A percentile compares a stretch with the other conserved stretches of the same genome.
Conservation (phyloP, 2,888 invertebrate species). For the Eupithecia subfuscata region DNA sequence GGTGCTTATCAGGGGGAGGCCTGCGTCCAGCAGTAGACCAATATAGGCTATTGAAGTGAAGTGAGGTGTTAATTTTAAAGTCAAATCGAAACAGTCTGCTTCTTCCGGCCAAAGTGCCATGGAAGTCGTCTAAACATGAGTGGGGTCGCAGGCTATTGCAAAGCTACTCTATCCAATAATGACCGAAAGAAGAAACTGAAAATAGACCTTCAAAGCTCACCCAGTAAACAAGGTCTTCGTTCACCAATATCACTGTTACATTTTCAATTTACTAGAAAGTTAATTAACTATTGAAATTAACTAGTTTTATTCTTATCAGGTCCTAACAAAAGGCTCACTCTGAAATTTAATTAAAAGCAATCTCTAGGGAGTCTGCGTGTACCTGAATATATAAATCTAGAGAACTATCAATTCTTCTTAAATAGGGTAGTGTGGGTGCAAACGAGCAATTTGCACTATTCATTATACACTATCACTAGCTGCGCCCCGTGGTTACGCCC, state of each 20-base stretch:
- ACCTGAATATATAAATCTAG: conserved; percentile 64
- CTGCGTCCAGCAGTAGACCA: too few species aligned
- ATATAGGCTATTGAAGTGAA: too few species aligned
- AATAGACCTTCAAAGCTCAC: background rate
- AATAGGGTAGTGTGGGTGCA: conserved; percentile 50
- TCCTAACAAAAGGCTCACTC: conserved; percentile 46
- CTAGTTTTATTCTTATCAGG: conserved; percentile 44
- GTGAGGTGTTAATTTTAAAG: background rate
- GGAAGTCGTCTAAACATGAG: background rate
- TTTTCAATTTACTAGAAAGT: conserved; percentile 30
- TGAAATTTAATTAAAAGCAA: conserved; percentile 67
- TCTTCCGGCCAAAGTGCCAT: background rate
- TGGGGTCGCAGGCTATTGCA: background rate
- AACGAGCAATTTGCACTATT: conserved; percentile 3
- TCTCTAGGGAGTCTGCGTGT: conserved; percentile 55
- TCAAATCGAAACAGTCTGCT: background rate
- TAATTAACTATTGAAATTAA: conserved; percentile 33
- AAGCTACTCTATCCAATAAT: background rate
- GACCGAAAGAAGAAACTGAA: background rate
- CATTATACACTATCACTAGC: too few species aligned
- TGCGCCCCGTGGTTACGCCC: too few species aligned
- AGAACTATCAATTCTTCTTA: conserved; percentile 65
- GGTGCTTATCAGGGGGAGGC: too few species aligned
- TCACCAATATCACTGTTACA: conserved; percentile 18
- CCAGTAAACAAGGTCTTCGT: background rate